Percentiles rank a stretch among this genome's conserved stretches.
These are phyloP conservation scores for Lasioglossum figueresi DNA, from an alignment of 2,888 invertebrate species.

Conservation along the genomic window DNA sequence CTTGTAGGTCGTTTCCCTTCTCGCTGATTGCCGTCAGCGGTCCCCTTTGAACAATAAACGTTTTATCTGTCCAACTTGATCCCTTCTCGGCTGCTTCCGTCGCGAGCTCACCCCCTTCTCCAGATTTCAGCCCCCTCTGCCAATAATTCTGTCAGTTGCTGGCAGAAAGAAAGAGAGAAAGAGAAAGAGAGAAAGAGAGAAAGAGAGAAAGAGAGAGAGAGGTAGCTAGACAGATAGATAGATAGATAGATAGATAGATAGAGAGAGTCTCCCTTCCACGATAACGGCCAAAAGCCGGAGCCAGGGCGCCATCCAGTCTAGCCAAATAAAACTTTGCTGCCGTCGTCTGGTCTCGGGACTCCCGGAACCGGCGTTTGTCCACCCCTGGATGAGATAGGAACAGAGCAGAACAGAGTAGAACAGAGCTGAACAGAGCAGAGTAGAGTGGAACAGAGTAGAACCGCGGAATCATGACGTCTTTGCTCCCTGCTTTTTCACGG, in stretches of 20 bases:
- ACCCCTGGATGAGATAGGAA: not conserved
- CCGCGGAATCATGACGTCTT: not conserved
- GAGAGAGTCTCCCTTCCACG: conserved; percentile 29
- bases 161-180: not conserved
- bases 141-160: conserved; percentile 40
- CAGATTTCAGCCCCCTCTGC: not conserved
- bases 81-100: conserved; percentile 29
- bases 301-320: conserved; percentile 79
- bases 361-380: conserved; percentile 31
- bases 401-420: not conserved
- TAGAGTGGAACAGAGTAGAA: not conserved
- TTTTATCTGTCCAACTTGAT: conserved; percentile 36
- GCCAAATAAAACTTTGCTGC: conserved; percentile 80
- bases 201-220: too few species aligned
- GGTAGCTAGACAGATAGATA: too few species aligned
- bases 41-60: conserved; percentile 37
- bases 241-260: too few species aligned
- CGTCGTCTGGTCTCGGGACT: conserved; percentile 64
- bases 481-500: not conserved
- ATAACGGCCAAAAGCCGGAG: conserved; percentile 72
- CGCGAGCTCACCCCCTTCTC: not conserved
- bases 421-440: not conserved
- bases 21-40: not conserved
- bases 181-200: not conserved
- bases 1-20: conserved; percentile 11